These are phyloP conservation scores for Phodopus roborovskii DNA, from an alignment of 2,113 vertebrate species.

Conservation along the genomic window DNA sequence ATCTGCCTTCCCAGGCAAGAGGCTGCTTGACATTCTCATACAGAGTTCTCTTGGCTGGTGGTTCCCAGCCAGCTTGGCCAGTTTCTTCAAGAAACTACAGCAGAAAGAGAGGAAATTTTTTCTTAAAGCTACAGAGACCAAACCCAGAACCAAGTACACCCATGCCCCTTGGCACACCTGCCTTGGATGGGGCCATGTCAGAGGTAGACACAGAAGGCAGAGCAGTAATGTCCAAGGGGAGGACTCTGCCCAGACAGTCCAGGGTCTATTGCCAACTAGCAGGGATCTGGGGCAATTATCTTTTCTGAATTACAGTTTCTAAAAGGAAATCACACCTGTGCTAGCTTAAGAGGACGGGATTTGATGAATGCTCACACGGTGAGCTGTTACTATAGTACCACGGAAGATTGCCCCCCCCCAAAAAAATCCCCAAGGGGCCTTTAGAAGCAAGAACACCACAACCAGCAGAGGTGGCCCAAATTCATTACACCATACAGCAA, in stretches of 20 bases:
- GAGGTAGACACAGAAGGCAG: accelerated
- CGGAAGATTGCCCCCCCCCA: neutral
- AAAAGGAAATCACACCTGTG: neutral
- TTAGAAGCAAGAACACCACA: neutral
- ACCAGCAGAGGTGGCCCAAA: neutral
- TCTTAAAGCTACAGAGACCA: slow-evolving; percentile 61
- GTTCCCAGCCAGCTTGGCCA: slow-evolving; percentile 64
- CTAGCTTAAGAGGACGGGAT: neutral
- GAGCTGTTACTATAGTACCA: neutral
- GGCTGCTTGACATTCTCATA: slow-evolving; percentile 60
- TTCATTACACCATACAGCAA: neutral
- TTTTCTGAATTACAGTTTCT: neutral
- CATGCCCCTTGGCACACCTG: neutral
- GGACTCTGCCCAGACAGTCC: neutral
- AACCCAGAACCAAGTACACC: neutral
- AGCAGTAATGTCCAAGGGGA: too few species aligned
- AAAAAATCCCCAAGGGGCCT: neutral
- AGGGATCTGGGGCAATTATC: neutral
- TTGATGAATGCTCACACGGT: neutral
- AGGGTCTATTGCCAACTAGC: neutral
- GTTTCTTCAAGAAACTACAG: slow-evolving; percentile 64
- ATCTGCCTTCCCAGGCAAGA: slow-evolving; percentile 74
- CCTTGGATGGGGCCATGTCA: neutral
- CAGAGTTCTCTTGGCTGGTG: slow-evolving; percentile 53
- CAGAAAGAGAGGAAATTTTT: slow-evolving; percentile 28